phyloP scores from a whole-genome alignment of 2,113 vertebrate species.

The Dicerorhinus sumatrensis region DNA sequence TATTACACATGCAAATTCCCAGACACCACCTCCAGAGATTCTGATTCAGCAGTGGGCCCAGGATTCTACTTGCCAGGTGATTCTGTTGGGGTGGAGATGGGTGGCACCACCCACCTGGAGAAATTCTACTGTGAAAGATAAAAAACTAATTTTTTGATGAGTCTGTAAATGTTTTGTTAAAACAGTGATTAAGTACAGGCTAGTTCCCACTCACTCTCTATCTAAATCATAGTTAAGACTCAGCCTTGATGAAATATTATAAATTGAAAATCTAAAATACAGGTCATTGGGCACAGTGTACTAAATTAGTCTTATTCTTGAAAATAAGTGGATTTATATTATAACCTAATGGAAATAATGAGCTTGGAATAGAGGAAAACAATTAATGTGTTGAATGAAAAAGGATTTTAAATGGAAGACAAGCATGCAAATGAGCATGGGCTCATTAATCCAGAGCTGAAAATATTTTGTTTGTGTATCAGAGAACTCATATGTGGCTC shows the following conservation, averaged over 20 bases:
- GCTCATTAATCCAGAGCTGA: conserved; percentile 52
- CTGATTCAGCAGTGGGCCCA: neutral
- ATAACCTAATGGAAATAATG: conserved; percentile 42
- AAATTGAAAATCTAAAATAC: conserved; percentile 42
- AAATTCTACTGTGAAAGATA: neutral
- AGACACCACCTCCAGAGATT: neutral
- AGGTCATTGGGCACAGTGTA: neutral
- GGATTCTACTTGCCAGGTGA: neutral
- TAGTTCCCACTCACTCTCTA: neutral
- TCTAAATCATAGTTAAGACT: conserved; percentile 15
- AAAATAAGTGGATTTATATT: conserved; percentile 32
- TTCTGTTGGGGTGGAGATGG: neutral
- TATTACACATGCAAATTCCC: neutral
- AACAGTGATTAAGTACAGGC: neutral
- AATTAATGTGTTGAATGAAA: conserved; percentile 53
- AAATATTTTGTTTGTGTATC: conserved; percentile 61
- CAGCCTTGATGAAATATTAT: neutral
- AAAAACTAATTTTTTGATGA: neutral
- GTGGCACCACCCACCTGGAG: neutral
- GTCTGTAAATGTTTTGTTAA: neutral
- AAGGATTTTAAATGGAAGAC: conserved; percentile 65
- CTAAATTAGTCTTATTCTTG: conserved; percentile 52
- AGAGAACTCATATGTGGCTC: conserved; percentile 21
- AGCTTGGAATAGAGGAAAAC: conserved; percentile 30
- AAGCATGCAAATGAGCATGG: conserved; percentile 44